phyloP scores from a whole-genome alignment of 2,797 vertebrate genomes.

The Cygnus olor region DNA sequence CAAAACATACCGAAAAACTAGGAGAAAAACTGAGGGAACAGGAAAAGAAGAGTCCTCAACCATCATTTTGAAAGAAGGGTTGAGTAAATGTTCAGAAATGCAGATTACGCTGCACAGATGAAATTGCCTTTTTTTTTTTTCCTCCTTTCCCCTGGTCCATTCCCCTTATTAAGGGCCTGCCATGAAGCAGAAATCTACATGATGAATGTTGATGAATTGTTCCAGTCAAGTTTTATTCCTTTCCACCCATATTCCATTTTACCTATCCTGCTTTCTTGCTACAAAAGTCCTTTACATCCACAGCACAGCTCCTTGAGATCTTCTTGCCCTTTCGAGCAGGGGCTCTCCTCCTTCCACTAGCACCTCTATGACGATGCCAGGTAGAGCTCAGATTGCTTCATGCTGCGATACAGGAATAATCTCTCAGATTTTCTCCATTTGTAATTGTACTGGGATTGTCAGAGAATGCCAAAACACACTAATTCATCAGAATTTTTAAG shows the following conservation, averaged over 20 bases:
- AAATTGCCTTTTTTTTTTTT: neutral
- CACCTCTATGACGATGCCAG: neutral
- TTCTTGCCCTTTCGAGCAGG: neutral
- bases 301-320: neutral
- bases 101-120: neutral
- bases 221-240: neutral
- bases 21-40: neutral
- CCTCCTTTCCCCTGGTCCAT: neutral
- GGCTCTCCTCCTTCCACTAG: neutral
- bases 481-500: neutral
- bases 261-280: neutral
- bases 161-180: neutral
- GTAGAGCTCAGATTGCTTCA: neutral
- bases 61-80: neutral
- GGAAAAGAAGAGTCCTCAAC: neutral
- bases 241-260: neutral
- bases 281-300: neutral
- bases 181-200: neutral
- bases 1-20: neutral
- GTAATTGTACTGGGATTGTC: neutral
- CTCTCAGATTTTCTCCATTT: neutral
- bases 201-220: neutral
- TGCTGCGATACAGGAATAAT: neutral
- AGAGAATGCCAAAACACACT: neutral
- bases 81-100: neutral